Percentiles rank a stretch among this genome's conserved stretches.
These are phyloP conservation scores for Petrocephalus zakoni DNA, from an alignment of 2,113 vertebrate genomes.

Conservation along the genomic window DNA sequence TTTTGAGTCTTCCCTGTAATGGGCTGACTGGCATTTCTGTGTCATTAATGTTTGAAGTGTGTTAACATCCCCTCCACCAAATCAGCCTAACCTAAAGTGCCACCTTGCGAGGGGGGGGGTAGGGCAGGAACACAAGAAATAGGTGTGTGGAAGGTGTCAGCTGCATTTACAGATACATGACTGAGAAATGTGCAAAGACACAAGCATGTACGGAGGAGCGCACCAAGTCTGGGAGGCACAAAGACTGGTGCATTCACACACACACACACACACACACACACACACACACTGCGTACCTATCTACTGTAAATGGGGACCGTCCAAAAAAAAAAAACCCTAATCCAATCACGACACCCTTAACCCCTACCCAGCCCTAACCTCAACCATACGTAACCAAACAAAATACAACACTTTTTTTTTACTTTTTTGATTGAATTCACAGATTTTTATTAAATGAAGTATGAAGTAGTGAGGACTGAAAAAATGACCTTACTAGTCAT, in stretches of 20 bases:
- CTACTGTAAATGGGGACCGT: too few relatives aligned
- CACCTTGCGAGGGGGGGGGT: background rate
- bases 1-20: background rate
- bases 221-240: background rate
- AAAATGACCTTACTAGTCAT: too few relatives aligned
- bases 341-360: too few relatives aligned
- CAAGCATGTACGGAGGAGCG: background rate
- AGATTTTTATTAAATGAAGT: too few relatives aligned
- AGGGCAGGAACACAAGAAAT: background rate
- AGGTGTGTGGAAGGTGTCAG: background rate
- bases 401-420: too few relatives aligned
- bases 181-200: background rate
- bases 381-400: too few relatives aligned
- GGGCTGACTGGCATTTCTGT: background rate
- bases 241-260: background rate
- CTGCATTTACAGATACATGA: background rate
- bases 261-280: slow-evolving; percentile 21
- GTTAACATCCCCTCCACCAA: background rate
- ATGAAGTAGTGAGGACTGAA: too few relatives aligned
- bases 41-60: background rate
- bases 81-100: background rate
- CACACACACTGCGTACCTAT: background rate
- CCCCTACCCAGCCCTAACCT: too few relatives aligned
- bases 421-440: too few relatives aligned
- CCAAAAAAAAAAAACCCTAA: too few relatives aligned